Conservation (phyloP, 1,140 invertebrate species). For the Cydia pomonella region DNA sequence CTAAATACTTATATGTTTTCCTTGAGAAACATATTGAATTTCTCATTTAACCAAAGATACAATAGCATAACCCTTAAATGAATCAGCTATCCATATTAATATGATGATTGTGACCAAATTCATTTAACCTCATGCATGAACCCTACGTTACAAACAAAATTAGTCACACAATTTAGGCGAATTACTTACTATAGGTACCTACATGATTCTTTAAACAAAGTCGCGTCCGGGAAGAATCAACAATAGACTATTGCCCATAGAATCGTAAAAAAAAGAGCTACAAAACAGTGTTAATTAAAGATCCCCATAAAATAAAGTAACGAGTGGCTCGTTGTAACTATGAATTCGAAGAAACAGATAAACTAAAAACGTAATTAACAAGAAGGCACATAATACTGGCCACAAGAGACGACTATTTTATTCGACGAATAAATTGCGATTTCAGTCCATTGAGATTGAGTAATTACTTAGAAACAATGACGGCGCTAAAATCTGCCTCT, state of each 20-base stretch:
- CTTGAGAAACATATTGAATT: too few species aligned
- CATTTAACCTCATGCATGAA: constrained; percentile 3
- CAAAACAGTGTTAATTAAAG: background rate
- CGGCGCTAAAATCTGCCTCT: constrained; percentile 18
- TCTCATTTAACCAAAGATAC: background rate
- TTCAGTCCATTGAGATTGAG: constrained; percentile 15
- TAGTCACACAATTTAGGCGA: background rate
- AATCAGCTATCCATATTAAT: background rate
- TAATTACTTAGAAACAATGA: constrained; percentile 3
- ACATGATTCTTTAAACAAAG: too few species aligned
- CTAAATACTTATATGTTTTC: too few species aligned
- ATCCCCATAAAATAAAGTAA: background rate
- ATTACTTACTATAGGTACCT: too few species aligned
- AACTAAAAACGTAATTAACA: background rate
- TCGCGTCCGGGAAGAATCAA: too few species aligned
- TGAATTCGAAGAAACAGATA: background rate
- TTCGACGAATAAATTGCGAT: constrained; percentile 4
- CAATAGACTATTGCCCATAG: too few species aligned
- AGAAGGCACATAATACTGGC: background rate
- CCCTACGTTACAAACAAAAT: background rate
- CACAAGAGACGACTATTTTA: background rate
- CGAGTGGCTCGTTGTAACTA: background rate
- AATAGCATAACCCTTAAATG: background rate
- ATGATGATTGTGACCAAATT: background rate
- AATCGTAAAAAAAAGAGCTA: too few species aligned